Conservation (phyloP, 2,888 invertebrate genomes). For the Malacosoma neustria region DNA sequence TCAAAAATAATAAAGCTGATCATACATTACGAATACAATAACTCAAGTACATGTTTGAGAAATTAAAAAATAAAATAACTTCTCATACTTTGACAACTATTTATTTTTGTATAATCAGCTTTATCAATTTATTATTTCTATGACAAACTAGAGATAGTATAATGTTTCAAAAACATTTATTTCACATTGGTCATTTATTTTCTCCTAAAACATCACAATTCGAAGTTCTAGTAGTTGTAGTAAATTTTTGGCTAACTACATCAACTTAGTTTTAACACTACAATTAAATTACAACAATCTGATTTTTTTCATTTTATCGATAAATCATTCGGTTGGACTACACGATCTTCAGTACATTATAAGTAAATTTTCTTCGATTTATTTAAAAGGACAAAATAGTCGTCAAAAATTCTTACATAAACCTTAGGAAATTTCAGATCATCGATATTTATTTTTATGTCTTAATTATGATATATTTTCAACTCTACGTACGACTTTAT, state of each 20-base stretch:
- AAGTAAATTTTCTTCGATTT: conserved; percentile 21
- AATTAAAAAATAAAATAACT: too few relatives aligned
- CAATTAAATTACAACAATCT: conserved; percentile 22
- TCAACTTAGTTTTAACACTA: conserved; percentile 22
- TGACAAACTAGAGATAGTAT: conserved; percentile 32
- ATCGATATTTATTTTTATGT: conserved; percentile 33
- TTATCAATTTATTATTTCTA: conserved; percentile 26
- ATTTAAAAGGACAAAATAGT: conserved; percentile 58
- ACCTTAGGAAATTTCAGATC: conserved; percentile 37
- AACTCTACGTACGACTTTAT: conserved; percentile 44
- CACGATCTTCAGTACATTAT: conserved; percentile 26
- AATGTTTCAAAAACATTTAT: conserved; percentile 67
- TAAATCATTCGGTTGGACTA: conserved; percentile 43
- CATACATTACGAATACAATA: too few relatives aligned
- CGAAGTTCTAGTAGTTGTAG: conserved; percentile 30
- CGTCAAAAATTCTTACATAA: conserved; percentile 66
- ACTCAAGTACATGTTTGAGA: too few relatives aligned
- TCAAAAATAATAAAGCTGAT: not conserved
- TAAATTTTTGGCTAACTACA: conserved; percentile 37
- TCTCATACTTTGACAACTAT: too few relatives aligned
- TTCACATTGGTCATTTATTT: conserved; percentile 66
- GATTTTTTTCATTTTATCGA: conserved; percentile 23
- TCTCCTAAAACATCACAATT: conserved; percentile 54
- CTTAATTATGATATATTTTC: conserved; percentile 37
- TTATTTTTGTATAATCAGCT: too few relatives aligned